These are phyloP conservation scores for Odontothrips loti DNA, from an alignment of 2,888 invertebrate genomes.

Conservation along the genomic window DNA sequence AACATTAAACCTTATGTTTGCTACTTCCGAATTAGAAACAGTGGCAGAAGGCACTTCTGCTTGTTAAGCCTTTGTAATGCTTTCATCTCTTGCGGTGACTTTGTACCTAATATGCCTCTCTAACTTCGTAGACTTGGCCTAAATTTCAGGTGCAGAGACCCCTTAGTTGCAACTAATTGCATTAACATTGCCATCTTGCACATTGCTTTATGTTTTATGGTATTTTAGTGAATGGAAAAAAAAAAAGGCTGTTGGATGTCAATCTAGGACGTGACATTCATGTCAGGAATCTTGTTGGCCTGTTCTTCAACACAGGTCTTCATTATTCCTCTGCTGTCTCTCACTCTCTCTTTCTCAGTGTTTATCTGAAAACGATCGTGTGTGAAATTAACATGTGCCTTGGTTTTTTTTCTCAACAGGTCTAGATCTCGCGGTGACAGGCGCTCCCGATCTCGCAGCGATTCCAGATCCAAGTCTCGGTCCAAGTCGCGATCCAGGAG, in stretches of 20 bases:
- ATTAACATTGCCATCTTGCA: constrained; percentile 6
- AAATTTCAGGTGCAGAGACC: constrained; percentile 7
- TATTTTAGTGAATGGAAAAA: not conserved
- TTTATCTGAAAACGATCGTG: not conserved
- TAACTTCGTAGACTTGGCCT: not conserved
- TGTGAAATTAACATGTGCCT: not conserved
- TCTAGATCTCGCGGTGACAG: not conserved
- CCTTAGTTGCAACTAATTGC: constrained; percentile 20
- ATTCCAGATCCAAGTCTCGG: not conserved
- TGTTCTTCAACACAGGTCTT: not conserved
- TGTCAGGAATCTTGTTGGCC: not conserved
- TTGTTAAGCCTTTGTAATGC: not conserved
- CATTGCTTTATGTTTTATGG: not conserved
- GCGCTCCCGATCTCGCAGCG: constrained; percentile 4
- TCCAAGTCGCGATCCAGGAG: not conserved
- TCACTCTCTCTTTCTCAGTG: not conserved
- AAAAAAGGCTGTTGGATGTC: not conserved
- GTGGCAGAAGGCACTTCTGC: not conserved
- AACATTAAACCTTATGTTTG: too few relatives aligned
- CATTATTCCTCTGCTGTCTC: not conserved
- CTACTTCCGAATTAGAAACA: too few relatives aligned
- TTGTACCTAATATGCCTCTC: not conserved
- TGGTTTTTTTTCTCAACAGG: not conserved
- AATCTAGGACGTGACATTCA: not conserved
- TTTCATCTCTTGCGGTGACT: not conserved